A percentile compares a stretch with the other conserved stretches of the same genome.
Conservation (phyloP, 2,797 vertebrate species). For the Gorsachius magnificus region DNA sequence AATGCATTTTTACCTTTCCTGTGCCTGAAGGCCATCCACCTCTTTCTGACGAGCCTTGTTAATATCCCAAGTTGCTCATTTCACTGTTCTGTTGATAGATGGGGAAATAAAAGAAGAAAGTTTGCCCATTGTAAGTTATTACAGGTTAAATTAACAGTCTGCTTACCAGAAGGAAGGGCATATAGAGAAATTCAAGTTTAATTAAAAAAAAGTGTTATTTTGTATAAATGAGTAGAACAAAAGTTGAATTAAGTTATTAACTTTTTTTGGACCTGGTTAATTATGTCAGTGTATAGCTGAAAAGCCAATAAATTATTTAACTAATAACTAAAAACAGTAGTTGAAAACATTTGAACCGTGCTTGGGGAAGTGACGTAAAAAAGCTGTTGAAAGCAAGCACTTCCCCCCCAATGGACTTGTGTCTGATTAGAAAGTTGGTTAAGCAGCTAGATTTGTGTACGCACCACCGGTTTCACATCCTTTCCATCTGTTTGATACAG, state of each 20-base stretch:
- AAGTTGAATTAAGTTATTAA: conserved; percentile 81
- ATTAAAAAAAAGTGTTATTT: conserved; percentile 73
- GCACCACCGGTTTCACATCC: conserved; percentile 74
- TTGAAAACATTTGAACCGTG: conserved; percentile 52
- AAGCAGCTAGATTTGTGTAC: conserved; percentile 79
- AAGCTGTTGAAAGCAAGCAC: conserved; percentile 63
- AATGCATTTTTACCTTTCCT: conserved; percentile 81
- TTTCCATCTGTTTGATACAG: conserved; percentile 84
- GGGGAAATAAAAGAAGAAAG: conserved; percentile 36
- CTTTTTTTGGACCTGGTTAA: conserved; percentile 73
- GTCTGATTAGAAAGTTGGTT: conserved; percentile 76
- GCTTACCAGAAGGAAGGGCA: conserved; percentile 69
- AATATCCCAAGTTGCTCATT: conserved; percentile 77
- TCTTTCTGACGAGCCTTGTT: conserved; percentile 81
- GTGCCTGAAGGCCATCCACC: conserved; percentile 80
- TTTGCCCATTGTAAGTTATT: conserved; percentile 71
- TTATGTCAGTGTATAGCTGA: conserved; percentile 78
- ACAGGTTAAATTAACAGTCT: conserved; percentile 66
- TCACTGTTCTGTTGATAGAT: conserved; percentile 72
- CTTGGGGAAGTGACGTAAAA: conserved; percentile 58
- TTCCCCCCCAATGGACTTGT: conserved; percentile 61
- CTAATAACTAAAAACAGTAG: conserved; percentile 73
- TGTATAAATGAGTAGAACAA: conserved; percentile 79
- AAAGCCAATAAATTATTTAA: conserved; percentile 82
- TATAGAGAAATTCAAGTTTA: conserved; percentile 69